Conservation (phyloP, 2,113 vertebrate genomes). For the Cervus canadensis region DNA sequence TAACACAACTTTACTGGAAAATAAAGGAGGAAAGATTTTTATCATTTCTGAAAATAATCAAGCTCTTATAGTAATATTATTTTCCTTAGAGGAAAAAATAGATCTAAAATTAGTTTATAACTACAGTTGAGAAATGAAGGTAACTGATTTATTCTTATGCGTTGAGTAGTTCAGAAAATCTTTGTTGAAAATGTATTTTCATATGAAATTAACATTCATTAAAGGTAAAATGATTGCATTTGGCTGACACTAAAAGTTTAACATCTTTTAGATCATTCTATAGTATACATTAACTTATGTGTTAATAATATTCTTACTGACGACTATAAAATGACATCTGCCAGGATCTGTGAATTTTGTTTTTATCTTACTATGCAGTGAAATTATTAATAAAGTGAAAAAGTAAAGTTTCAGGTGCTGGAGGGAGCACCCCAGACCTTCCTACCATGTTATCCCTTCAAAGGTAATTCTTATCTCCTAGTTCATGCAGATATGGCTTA, state of each 20-base stretch:
- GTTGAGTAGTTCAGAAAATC: not conserved
- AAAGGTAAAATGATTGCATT: not conserved
- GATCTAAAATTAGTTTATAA: not conserved
- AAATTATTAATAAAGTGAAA: constrained; percentile 1
- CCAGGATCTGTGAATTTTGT: not conserved
- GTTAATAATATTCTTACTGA: not conserved
- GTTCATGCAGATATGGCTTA: not conserved
- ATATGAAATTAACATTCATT: not conserved
- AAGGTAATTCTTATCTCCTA: not conserved
- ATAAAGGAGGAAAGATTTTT: not conserved
- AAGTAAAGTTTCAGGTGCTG: not conserved
- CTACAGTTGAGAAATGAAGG: not conserved
- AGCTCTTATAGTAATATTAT: not conserved
- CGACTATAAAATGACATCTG: not conserved
- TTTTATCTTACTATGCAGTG: not conserved
- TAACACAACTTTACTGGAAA: not conserved
- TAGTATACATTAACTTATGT: not conserved
- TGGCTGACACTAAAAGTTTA: not conserved
- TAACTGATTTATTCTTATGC: not conserved
- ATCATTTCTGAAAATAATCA: not conserved
- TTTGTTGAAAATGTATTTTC: not conserved
- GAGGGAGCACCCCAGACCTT: not conserved
- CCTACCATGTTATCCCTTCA: not conserved
- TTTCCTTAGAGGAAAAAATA: not conserved
- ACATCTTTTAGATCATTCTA: not conserved